These are phyloP conservation scores for Anthopleura sola DNA, from an alignment of 64 coral and sea anemone species.

Conservation along the genomic window DNA sequence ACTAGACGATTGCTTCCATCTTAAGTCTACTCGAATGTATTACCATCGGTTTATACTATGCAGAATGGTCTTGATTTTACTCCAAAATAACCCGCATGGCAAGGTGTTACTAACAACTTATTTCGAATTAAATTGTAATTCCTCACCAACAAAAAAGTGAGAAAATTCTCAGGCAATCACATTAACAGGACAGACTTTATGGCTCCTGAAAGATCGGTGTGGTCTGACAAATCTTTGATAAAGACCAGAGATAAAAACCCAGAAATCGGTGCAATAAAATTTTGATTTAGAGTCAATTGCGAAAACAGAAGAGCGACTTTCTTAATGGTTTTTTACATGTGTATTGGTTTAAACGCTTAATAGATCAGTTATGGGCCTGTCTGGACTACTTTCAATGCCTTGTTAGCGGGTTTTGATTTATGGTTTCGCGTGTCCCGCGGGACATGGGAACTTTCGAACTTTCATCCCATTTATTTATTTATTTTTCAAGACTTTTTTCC, in stretches of 20 bases:
- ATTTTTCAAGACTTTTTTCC: background rate
- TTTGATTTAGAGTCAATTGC: background rate
- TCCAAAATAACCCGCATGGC: background rate
- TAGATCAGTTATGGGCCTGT: background rate
- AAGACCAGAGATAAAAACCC: conserved; percentile 9
- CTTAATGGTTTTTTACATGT: background rate
- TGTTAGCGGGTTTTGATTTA: conserved; percentile 9
- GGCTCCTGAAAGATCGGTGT: conserved; percentile 1
- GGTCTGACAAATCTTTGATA: background rate
- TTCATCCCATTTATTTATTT: background rate
- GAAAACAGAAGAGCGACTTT: conserved; percentile 1
- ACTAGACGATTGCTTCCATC: background rate
- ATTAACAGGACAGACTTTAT: background rate
- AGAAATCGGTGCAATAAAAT: background rate
- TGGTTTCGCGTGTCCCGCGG: background rate
- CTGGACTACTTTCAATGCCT: background rate
- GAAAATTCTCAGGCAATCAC: conserved; percentile 4
- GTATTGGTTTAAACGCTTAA: background rate
- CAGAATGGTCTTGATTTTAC: background rate
- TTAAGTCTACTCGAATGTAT: background rate
- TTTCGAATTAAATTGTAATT: conserved; percentile 17
- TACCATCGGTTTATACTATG: background rate
- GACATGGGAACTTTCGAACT: background rate
- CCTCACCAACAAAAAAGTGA: conserved; percentile 7
- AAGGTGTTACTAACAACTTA: background rate